Base-by-base conservation (phyloP, 2,113 vertebrate genomes). In the Hyperopisus bebe region DNA sequence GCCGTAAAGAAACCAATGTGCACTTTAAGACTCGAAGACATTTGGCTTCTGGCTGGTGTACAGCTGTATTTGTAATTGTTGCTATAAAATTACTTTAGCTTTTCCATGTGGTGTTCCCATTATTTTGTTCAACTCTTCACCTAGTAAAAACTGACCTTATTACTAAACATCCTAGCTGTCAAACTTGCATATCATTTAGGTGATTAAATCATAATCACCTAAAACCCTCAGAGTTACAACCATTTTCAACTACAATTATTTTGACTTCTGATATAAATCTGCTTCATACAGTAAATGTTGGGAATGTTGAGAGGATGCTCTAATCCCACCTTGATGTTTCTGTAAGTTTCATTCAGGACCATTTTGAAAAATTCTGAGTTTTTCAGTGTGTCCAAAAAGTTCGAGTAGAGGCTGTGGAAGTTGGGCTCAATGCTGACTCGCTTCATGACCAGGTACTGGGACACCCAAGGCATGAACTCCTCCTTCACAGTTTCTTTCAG, bases 391-490 rank as follows among this genome's bases (percentile, higher is more conserved):
- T 99, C 98, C 90, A 99, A 94, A 89, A 99, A 99, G 93, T 99
- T 99, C 1, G 98, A 99, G 94, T 99, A 99, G 0, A 99, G 95
- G 90, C 98, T 98, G 92, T 99, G 98, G 92, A 99, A 99, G 91
- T 99, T 99, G 44, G 98, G 98, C 94, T 99, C 98, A 92, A 99
- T 99, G 94, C 98, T 99, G 94, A 99, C 98, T 91, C 98, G 97
- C 91, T 99, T 99, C 98, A 99, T 99, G 92, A 99, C 98, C 55
- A 99, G 95, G 92, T 99, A 99, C 83, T 99, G 98, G 4, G 98
- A 99, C 51, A 99, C 98, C 98, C 98, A 99, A 55, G 98, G 98
- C 98, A 99, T 99, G 87, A 99, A 99, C 92, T 99, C 98, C 85
- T 99, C 98, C 92, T 99, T 99, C 92, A 99, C 98, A 0, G 98